Percentiles rank a stretch among this genome's conserved stretches.
These are phyloP conservation scores for Rosalia funebris DNA, from an alignment of 2,888 invertebrate genomes.

Conservation along the genomic window DNA sequence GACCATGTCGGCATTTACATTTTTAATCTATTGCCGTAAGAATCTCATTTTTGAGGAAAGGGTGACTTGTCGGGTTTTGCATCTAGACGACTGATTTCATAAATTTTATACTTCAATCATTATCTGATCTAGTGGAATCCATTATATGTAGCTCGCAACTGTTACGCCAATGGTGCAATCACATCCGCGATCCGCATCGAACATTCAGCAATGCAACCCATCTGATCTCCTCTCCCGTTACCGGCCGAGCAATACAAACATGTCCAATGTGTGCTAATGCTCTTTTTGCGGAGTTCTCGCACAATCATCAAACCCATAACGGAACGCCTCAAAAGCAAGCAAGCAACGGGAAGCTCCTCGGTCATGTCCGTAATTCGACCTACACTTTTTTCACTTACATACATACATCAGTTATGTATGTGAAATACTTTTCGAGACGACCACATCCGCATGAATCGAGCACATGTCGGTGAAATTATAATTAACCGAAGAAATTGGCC, in stretches of 20 bases:
- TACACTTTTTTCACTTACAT: slow-evolving; percentile 21
- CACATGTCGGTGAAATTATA: slow-evolving; percentile 18
- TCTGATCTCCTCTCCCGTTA: slow-evolving; percentile 25
- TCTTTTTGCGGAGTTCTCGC: slow-evolving; percentile 29
- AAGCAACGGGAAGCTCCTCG: slow-evolving; percentile 36
- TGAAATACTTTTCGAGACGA: slow-evolving; percentile 11
- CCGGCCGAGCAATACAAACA: slow-evolving; percentile 17
- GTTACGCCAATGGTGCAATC: background rate
- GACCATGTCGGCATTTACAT: too few species aligned
- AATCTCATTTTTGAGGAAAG: too few species aligned
- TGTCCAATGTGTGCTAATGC: slow-evolving; percentile 32
- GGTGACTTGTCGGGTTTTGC: too few species aligned
- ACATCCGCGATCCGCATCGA: background rate
- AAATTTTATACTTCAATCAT: too few species aligned
- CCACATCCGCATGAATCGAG: slow-evolving; percentile 17
- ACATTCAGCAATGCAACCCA: slow-evolving; percentile 20
- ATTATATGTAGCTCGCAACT: too few species aligned
- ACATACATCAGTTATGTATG: slow-evolving; percentile 6
- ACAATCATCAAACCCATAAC: slow-evolving; percentile 31
- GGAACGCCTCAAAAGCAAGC: slow-evolving; percentile 31
- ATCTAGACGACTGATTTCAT: too few species aligned
- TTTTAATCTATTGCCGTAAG: too few species aligned
- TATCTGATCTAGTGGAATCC: too few species aligned
- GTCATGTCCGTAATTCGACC: slow-evolving; percentile 25
- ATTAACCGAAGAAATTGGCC: slow-evolving; percentile 3